Evolutionary conservation across 2,888 invertebrate genomes (phyloP).

Genomic region (Drosophila recens): DNA sequence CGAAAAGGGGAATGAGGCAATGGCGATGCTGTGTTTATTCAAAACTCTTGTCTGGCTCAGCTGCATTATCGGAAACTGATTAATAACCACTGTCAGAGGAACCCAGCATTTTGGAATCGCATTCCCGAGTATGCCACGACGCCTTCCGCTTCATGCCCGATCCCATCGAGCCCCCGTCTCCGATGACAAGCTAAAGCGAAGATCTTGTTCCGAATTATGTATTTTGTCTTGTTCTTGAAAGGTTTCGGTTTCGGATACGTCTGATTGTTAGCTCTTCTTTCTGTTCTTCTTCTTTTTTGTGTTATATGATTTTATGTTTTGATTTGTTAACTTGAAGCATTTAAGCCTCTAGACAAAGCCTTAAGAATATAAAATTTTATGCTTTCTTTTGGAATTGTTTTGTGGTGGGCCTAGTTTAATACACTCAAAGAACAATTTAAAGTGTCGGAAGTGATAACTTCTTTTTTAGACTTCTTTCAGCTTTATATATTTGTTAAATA

Average conservation of each 20-base stretch:
- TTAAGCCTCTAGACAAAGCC: slow-evolving; percentile 80
- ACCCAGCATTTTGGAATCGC: slow-evolving; percentile 47
- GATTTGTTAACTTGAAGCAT: slow-evolving; percentile 76
- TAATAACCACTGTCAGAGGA: slow-evolving; percentile 82
- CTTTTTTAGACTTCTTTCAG: background rate
- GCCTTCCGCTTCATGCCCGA: slow-evolving; percentile 16
- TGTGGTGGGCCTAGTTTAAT: slow-evolving; percentile 1
- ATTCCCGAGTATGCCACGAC: slow-evolving; percentile 27
- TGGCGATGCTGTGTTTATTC: slow-evolving; percentile 46
- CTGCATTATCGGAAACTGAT: slow-evolving; percentile 84
- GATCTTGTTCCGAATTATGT: slow-evolving; percentile 74
- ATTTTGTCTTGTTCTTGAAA: slow-evolving; percentile 65
- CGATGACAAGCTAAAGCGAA: slow-evolving; percentile 52
- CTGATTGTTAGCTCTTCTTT: slow-evolving; percentile 48
- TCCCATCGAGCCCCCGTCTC: slow-evolving; percentile 19
- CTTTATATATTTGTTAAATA: background rate
- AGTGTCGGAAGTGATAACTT: background rate
- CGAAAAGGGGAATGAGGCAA: background rate
- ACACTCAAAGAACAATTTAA: background rate
- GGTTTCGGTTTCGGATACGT: slow-evolving; percentile 47
- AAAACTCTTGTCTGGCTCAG: slow-evolving; percentile 73
- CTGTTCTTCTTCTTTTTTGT: slow-evolving; percentile 13
- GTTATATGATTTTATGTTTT: slow-evolving; percentile 51
- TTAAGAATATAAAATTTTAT: slow-evolving; percentile 59
- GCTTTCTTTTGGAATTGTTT: slow-evolving; percentile 26